A percentile compares a stretch with the other conserved stretches of the same genome.
These are phyloP conservation scores for Phthorimaea operculella DNA, from an alignment of 1,140 invertebrate genomes.

Conservation along the genomic window DNA sequence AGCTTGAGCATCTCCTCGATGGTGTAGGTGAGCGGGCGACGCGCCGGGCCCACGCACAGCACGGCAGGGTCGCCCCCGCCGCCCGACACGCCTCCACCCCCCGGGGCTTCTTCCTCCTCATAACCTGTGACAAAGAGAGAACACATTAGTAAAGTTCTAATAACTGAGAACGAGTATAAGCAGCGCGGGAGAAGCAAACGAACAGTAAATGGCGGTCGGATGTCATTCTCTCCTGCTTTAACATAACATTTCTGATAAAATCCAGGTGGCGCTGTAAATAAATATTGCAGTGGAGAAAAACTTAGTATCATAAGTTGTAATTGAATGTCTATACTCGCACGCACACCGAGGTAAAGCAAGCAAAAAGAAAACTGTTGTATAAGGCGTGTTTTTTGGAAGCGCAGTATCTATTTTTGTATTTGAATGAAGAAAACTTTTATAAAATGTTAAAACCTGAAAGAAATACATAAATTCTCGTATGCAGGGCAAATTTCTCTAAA, in stretches of 20 bases:
- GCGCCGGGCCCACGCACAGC: conserved; percentile 48
- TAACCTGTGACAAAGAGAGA: conserved; percentile 33
- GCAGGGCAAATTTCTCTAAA: no score
- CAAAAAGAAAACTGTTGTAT: no score
- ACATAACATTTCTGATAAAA: no score
- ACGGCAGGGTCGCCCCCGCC: conserved; percentile 51
- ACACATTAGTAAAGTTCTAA: not conserved
- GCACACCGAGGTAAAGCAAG: no score
- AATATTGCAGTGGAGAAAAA: not conserved
- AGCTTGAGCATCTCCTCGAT: conserved; percentile 73
- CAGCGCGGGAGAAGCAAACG: not conserved
- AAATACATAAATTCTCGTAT: no score
- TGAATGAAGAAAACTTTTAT: no score
- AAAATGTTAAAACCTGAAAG: not conserved
- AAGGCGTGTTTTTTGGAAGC: no score
- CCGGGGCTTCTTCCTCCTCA: conserved; percentile 26
- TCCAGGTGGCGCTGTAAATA: no score
- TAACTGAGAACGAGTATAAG: not conserved
- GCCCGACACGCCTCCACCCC: conserved; percentile 15
- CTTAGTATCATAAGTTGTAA: no score
- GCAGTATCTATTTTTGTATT: no score
- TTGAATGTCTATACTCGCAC: no score
- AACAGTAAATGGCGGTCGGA: not conserved
- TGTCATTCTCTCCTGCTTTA: no score
- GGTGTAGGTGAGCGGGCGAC: conserved; percentile 48